Conservation (phyloP, 92 coral and sea anemone species). For the Palythoa heliodiscus region DNA sequence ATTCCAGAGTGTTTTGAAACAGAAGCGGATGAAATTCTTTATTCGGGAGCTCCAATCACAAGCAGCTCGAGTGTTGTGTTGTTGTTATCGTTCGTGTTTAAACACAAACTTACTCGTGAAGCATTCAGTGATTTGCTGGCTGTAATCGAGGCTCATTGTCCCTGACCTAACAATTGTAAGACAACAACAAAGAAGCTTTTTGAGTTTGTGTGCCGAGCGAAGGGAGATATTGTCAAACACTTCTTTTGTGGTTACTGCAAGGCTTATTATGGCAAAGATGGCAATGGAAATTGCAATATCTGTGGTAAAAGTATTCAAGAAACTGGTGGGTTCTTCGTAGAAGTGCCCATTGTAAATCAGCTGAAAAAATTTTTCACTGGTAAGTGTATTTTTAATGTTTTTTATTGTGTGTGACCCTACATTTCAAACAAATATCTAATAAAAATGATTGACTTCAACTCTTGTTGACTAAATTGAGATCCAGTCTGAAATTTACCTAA, state of each 20-base stretch:
- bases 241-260: conserved; percentile 47
- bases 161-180: conserved; percentile 43
- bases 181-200: conserved; percentile 33
- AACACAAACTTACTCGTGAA: conserved; percentile 5
- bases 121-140: conserved; percentile 14
- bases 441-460: conserved; percentile 4
- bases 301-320: conserved; percentile 20
- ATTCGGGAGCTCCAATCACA: conserved; percentile 39
- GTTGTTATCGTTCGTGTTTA: conserved; percentile 9
- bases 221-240: conserved; percentile 44
- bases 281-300: conserved; percentile 21
- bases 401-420: conserved; percentile 11
- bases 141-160: conserved; percentile 34
- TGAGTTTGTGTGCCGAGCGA: conserved; percentile 35
- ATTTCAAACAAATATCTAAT: not conserved
- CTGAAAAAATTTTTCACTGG: conserved; percentile 20
- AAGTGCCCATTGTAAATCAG: conserved; percentile 26
- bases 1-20: conserved; percentile 29
- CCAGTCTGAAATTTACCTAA: conserved; percentile 13
- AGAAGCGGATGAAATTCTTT: conserved; percentile 46
- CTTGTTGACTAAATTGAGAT: conserved; percentile 9
- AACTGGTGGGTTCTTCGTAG: conserved; percentile 10
- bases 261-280: conserved; percentile 31
- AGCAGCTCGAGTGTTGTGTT: conserved; percentile 1
- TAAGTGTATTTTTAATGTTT: conserved; percentile 17